phyloP scores from a whole-genome alignment of 2,797 vertebrate species.

The Cebuella pygmaea region DNA sequence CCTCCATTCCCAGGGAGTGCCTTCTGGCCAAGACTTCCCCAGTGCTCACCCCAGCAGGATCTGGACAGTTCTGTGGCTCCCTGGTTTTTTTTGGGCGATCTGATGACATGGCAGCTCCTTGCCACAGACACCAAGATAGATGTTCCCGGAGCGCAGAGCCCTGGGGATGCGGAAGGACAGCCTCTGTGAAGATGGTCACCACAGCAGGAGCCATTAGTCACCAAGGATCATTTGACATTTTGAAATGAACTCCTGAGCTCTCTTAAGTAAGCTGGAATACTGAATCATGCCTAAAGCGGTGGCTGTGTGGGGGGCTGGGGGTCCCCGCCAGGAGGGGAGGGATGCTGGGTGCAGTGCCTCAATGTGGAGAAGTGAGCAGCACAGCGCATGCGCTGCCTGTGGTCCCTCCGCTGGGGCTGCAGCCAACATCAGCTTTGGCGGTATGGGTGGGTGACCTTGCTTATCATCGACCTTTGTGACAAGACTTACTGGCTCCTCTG shows the following conservation, averaged over 20 bases:
- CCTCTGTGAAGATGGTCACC: neutral
- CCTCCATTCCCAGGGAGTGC: fast-evolving
- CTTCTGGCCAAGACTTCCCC: neutral
- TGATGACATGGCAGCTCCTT: neutral
- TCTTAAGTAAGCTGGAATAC: neutral
- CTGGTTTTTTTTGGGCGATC: neutral
- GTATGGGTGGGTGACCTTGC: neutral
- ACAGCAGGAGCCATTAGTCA: neutral
- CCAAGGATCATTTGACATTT: neutral
- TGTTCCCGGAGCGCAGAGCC: neutral
- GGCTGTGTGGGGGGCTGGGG: no score
- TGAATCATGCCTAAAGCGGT: neutral
- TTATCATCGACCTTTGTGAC: neutral
- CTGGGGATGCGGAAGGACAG: neutral
- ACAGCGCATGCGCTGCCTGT: neutral
- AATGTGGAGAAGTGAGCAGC: fast-evolving
- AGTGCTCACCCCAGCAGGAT: neutral
- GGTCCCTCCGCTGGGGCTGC: neutral
- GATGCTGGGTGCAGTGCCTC: no score
- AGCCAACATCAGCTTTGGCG: neutral
- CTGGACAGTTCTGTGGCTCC: neutral
- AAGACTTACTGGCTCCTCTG: neutral
- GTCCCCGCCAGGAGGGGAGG: neutral
- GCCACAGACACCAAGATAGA: neutral
- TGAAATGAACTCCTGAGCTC: neutral